Conservation (phyloP, 92 coral and sea anemone genomes). For the Bergia sp. region DNA sequence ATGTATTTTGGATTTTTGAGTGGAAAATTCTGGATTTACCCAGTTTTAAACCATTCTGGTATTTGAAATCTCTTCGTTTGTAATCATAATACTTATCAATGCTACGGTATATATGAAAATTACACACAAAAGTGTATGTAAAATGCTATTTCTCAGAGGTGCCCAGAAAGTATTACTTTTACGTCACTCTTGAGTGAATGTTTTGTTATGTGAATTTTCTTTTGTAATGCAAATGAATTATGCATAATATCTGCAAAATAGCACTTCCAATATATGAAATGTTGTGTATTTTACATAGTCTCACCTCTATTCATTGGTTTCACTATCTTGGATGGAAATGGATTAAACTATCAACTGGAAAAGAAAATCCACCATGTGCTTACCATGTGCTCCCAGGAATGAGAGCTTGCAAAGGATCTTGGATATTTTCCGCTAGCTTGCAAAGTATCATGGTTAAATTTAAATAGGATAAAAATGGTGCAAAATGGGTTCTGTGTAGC, state of each 20-base stretch:
- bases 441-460: conserved; percentile 18
- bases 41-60: background rate
- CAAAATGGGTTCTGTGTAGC: conserved; percentile 12
- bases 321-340: conserved; percentile 13
- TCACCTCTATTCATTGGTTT: conserved; percentile 15
- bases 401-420: background rate
- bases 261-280: background rate
- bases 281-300: background rate
- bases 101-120: background rate
- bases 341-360: background rate
- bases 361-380: conserved; percentile 3
- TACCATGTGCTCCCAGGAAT: conserved; percentile 1
- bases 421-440: background rate
- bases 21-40: too few relatives aligned
- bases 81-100: background rate
- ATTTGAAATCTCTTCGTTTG: background rate
- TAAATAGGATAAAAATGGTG: conserved; percentile 13
- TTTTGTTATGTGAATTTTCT: conserved; percentile 11
- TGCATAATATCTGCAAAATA: background rate
- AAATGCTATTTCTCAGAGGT: background rate
- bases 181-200: background rate
- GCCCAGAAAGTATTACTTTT: background rate
- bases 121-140: background rate
- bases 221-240: background rate
- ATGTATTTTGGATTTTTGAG: too few relatives aligned